Evolutionary conservation across 1,140 invertebrate genomes (phyloP).

Genomic region (Calephelis nemesis): DNA sequence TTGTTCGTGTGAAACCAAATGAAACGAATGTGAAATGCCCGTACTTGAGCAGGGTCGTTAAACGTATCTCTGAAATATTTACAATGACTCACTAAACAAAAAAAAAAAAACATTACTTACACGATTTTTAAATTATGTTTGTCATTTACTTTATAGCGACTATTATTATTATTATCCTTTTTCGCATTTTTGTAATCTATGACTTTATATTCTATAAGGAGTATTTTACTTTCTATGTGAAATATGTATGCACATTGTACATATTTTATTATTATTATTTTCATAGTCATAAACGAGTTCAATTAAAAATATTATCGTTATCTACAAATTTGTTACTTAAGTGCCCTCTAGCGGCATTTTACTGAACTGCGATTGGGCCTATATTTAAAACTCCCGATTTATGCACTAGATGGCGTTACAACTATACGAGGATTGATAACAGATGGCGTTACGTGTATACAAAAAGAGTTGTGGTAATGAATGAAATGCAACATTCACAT

Average conservation of each 20-base stretch:
- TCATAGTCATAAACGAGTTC: no score
- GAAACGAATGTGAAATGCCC: conserved; percentile 41
- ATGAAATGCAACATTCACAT: conserved; percentile 14
- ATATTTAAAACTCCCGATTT: neutral
- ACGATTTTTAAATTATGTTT: no score
- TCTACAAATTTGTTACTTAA: neutral
- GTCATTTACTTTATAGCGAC: no score
- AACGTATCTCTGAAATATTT: conserved; percentile 17
- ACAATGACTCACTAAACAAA: neutral
- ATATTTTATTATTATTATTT: no score
- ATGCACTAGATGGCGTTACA: conserved; percentile 9
- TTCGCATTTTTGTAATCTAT: no score
- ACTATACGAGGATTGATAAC: neutral
- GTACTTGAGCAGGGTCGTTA: conserved; percentile 28
- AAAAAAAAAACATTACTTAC: neutral
- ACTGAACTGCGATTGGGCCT: neutral
- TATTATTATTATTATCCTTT: no score
- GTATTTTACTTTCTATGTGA: no score
- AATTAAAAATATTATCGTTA: no score
- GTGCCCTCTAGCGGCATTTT: neutral
- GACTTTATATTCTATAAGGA: no score
- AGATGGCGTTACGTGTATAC: conserved; percentile 4
- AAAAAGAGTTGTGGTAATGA: neutral
- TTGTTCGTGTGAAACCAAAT: conserved; percentile 63
- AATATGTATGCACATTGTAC: no score